phyloP scores from a whole-genome alignment of 1,140 invertebrate species.

The Maconellicoccus hirsutus region DNA sequence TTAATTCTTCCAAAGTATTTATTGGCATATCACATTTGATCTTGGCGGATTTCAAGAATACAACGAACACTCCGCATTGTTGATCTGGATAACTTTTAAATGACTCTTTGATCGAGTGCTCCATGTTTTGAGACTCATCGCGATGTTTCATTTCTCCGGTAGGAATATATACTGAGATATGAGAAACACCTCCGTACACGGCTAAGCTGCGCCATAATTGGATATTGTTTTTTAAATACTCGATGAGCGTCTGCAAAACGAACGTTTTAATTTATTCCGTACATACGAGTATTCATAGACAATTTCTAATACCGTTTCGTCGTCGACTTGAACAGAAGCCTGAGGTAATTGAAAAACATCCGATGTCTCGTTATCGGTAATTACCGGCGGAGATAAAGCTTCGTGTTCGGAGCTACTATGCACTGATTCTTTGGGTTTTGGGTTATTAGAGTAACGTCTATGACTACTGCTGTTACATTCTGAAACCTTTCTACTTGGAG shows the following conservation, averaged over 20 bases:
- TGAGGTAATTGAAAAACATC: constrained; percentile 1
- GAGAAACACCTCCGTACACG: background rate
- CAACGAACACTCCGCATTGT: background rate
- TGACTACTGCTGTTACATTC: constrained; percentile 24
- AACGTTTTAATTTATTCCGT: too few relatives aligned
- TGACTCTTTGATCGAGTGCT: background rate
- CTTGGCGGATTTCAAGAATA: background rate
- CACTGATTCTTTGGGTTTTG: constrained; percentile 23
- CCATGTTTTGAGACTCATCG: background rate
- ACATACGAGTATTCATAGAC: too few relatives aligned
- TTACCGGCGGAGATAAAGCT: background rate
- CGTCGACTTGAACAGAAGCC: background rate
- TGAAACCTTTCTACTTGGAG: constrained; percentile 25
- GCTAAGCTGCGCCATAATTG: background rate
- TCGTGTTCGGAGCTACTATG: constrained; percentile 24
- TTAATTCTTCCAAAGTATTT: background rate
- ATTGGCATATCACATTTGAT: background rate
- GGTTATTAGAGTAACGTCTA: background rate
- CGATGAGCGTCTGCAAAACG: background rate
- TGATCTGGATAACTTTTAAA: background rate
- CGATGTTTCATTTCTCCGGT: background rate
- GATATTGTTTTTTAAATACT: background rate
- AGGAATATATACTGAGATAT: background rate
- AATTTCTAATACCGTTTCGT: background rate
- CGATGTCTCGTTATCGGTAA: background rate